Evolutionary conservation across 2,797 vertebrate species (phyloP).

Genomic region (Heliangelus exortis): DNA sequence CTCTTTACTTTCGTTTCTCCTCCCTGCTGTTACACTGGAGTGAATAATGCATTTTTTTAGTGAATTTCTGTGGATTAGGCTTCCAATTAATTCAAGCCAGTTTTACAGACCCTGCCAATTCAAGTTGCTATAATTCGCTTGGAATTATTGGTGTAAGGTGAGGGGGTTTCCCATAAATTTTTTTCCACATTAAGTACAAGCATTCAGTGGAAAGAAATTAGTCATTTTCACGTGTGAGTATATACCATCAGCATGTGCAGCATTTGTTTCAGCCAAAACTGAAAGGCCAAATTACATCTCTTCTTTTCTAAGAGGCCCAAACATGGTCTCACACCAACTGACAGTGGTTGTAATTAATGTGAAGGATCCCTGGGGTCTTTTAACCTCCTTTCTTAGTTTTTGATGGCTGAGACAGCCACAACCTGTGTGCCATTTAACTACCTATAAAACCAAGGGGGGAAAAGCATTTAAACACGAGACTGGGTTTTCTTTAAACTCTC

Average conservation of each 20-base stretch:
- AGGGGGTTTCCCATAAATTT: neutral
- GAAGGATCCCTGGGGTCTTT: conserved; percentile 62
- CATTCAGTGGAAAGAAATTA: conserved; percentile 34
- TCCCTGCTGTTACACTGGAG: conserved; percentile 62
- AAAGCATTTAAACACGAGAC: conserved; percentile 25
- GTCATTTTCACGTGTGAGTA: neutral
- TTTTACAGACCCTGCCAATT: conserved; percentile 58
- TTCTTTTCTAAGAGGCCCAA: conserved; percentile 39
- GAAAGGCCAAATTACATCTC: conserved; percentile 40
- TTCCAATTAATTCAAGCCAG: conserved; percentile 65
- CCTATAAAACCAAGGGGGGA: conserved; percentile 34
- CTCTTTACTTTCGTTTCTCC: conserved; percentile 27
- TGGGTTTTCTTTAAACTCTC: conserved; percentile 56
- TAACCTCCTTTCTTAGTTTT: conserved; percentile 66
- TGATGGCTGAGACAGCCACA: conserved; percentile 50
- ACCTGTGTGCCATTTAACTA: conserved; percentile 56
- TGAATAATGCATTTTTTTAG: conserved; percentile 67
- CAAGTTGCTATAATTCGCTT: conserved; percentile 29
- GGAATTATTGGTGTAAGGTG: neutral
- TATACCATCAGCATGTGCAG: neutral
- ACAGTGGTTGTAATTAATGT: conserved; percentile 56
- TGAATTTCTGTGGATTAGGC: conserved; percentile 53
- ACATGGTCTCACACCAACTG: conserved; percentile 47
- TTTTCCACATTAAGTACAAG: conserved; percentile 22
- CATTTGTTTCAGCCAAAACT: conserved; percentile 32